Base-by-base conservation (phyloP, 2,113 vertebrate species). In the Carettochelys insculpta region DNA sequence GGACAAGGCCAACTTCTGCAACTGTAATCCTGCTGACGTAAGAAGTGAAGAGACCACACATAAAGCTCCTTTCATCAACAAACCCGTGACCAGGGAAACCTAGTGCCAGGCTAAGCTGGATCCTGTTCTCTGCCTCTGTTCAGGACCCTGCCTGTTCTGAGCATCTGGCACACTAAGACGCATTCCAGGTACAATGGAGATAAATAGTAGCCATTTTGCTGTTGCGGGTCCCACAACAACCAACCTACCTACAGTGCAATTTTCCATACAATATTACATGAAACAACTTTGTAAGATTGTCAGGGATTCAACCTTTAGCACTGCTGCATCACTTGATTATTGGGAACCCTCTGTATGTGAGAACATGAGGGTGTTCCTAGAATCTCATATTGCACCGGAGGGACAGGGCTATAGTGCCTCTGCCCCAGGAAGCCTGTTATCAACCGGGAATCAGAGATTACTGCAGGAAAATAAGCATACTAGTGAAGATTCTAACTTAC, bases 321-420 rank as follows among this genome's bases (percentile, higher is more conserved):
- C 4, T 25, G 22, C 11, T 10, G 4, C 19, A 77, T 78, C 68
- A 34, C 51, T n/a, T 45, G 24, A 25, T 45, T 45, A 14, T 34
- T 41, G 61, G 71, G 24, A 8, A 29, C 24, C 11, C 41, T n/a
- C 71, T 14, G 11, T 29, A 24, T 45, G 6, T 13, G 34, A 53
- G 85, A 24, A 31, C 1, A 0, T 14, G 45, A 19, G n/a, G 71
- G n/a, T 7, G 20, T 48, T n/a, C 82, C 53, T 1, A 1, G 10
- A 6, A 51, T 56, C 34, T 79, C 2, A 5, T 3, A 50, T 14
- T 45, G 4, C 12, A 3, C 34, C 71, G 25, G 25, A 20, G 4
- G 43, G 8, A 65, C 8, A 65, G 61, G 48, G 53, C 50, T 79
- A 68, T 8, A 79, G 43, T n/a, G 43, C 50, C 56, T 58, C 61